Evolutionary conservation across 1,140 invertebrate genomes (phyloP), one percentile per base, ranked within the genome.

Genomic region (Camponotus pennsylvanicus): DNA sequence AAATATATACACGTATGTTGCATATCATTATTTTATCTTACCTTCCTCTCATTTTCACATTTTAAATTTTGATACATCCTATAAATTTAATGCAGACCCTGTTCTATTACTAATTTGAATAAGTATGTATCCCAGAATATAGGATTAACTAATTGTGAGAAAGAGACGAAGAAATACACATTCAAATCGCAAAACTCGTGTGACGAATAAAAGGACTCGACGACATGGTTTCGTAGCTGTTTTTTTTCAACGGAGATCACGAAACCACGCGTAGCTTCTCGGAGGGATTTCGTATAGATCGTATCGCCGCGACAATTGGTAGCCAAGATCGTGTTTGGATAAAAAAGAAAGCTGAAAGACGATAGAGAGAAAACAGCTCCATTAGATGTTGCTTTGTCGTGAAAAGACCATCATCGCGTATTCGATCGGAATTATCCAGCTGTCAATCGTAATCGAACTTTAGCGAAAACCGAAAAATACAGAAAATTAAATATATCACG

Each of bases 281-380:
- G 70, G 32, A 18, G 15, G 49, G 61, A 52, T 59, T 78, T 70
- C 42, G 84, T 67, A 86, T 73, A 91, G 90, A 91, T 91, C 84
- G 88, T 91, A 90, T 91, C 88, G 57, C 70, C 55, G 71, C 80
- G 88, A 90, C 89, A 90, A 86, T 91, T 90, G 88, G 90, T 89
- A 88, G 90, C 86, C 88, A 82, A 91, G 90, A 91, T 91, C 88
- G 80, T 91, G 90, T 91, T 86, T 40, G 67, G 90, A 91, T 91
- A 90, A 85, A 82, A 64, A 80, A 90, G 69, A 90, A 88, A 91
- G 86, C 77, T 86, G 59, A 49, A 55, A 59, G 57, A 71, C 49
- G 66, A 9, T 52, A 52, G 18, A 61, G 64, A 57, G 64, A 57
- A 57, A 87, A 87, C 89, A 89, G 77, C 89, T 89, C 88, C 77